phyloP scores from a whole-genome alignment of 2,888 invertebrate species.

The Acrobasis suavella region DNA sequence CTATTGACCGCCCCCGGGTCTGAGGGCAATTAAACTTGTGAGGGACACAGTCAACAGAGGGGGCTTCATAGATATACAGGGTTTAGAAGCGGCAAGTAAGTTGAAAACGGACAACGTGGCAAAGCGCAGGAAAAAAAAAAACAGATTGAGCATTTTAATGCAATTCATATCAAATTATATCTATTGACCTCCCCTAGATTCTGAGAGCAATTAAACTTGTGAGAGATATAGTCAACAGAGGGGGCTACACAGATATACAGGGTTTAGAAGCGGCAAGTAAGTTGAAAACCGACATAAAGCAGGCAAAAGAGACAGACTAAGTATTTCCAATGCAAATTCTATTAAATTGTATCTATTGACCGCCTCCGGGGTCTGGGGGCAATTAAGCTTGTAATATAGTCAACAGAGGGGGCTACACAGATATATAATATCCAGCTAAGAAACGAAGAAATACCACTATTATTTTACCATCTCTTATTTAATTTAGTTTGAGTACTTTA shows the following conservation, averaged over 20 bases:
- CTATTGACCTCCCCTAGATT: constrained; percentile 12
- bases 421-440: too few species aligned
- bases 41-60: constrained; percentile 21
- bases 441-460: too few species aligned
- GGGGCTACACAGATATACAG: not conserved
- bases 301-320: too few species aligned
- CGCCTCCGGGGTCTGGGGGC: constrained; percentile 9
- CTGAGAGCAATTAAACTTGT: constrained; percentile 17
- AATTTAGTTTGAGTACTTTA: too few species aligned
- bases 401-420: constrained; percentile 7
- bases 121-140: not conserved
- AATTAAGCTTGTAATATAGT: constrained; percentile 20
- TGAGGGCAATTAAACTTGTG: constrained; percentile 22
- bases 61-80: not conserved
- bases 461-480: too few species aligned
- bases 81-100: not conserved
- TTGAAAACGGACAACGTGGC: too few species aligned
- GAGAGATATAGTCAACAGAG: constrained; percentile 15
- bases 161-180: constrained; percentile 23
- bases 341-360: constrained; percentile 22
- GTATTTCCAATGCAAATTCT: not conserved
- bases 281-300: not conserved
- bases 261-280: not conserved
- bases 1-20: constrained; percentile 20
- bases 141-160: not conserved